Conservation (phyloP, 2,888 invertebrate species). For the Phyllotreta cruciferae region DNA sequence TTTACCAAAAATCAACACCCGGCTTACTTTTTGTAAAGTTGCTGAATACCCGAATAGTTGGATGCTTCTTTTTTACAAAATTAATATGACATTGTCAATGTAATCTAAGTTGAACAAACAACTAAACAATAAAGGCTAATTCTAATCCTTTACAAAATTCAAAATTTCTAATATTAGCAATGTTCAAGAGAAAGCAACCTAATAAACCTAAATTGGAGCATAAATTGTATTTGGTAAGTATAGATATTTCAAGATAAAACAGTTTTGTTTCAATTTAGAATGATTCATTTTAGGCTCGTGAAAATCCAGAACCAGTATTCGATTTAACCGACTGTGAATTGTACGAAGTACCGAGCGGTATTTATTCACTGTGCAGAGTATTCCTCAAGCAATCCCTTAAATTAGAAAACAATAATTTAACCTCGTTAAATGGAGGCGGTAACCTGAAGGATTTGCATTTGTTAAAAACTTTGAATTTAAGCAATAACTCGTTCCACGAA, state of each 20-base stretch:
- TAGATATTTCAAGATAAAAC: neutral
- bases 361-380: slow-evolving; percentile 81
- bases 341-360: slow-evolving; percentile 75
- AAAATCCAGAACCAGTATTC: slow-evolving; percentile 82
- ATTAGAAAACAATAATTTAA: slow-evolving; percentile 73
- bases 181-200: slow-evolving; percentile 55
- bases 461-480: slow-evolving; percentile 72
- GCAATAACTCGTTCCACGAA: slow-evolving; percentile 69
- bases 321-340: slow-evolving; percentile 82
- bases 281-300: slow-evolving; percentile 65
- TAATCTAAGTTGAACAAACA: too few relatives aligned
- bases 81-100: too few relatives aligned
- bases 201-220: slow-evolving; percentile 68
- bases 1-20: too few relatives aligned
- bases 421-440: slow-evolving; percentile 75
- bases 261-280: neutral
- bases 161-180: neutral
- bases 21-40: too few relatives aligned
- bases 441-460: slow-evolving; percentile 73
- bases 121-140: too few relatives aligned
- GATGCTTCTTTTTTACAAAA: too few relatives aligned
- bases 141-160: too few relatives aligned
- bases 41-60: too few relatives aligned
- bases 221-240: slow-evolving; percentile 66
- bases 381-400: slow-evolving; percentile 77